Conservation (phyloP, 2,113 vertebrate genomes). For the Aphelocoma coerulescens region DNA sequence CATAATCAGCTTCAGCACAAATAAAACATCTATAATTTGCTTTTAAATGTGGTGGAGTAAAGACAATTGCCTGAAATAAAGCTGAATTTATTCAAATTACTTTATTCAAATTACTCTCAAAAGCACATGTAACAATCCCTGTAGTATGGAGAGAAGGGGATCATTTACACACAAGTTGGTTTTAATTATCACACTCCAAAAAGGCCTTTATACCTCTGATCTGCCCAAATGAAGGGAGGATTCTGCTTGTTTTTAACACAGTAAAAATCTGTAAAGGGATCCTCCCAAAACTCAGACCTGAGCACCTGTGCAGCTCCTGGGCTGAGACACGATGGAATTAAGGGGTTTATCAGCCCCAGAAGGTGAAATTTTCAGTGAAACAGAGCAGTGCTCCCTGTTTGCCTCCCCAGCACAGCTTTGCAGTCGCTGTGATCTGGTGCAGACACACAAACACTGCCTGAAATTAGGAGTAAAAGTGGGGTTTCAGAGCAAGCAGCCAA, state of each 20-base stretch:
- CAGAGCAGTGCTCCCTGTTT: neutral
- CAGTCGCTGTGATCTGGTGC: neutral
- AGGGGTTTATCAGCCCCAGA: neutral
- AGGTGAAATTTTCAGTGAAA: neutral
- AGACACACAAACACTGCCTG: neutral
- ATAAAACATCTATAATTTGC: neutral
- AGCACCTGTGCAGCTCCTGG: neutral
- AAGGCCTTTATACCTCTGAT: neutral
- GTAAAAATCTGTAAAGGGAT: neutral
- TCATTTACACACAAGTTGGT: slow-evolving; percentile 10
- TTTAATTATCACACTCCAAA: slow-evolving; percentile 54
- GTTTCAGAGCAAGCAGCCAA: neutral
- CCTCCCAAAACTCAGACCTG: neutral
- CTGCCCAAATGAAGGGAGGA: neutral
- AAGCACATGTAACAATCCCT: neutral
- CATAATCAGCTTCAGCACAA: neutral
- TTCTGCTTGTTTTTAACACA: neutral
- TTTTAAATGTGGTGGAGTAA: neutral
- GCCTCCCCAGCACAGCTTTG: neutral
- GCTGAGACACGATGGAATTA: neutral
- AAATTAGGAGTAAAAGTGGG: neutral
- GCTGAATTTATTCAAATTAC: neutral
- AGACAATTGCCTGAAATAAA: neutral
- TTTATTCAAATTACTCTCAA: neutral
- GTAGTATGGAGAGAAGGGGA: neutral